These are phyloP conservation scores for Myzus persicae DNA, from an alignment of 1,140 invertebrate species.

Conservation along the genomic window DNA sequence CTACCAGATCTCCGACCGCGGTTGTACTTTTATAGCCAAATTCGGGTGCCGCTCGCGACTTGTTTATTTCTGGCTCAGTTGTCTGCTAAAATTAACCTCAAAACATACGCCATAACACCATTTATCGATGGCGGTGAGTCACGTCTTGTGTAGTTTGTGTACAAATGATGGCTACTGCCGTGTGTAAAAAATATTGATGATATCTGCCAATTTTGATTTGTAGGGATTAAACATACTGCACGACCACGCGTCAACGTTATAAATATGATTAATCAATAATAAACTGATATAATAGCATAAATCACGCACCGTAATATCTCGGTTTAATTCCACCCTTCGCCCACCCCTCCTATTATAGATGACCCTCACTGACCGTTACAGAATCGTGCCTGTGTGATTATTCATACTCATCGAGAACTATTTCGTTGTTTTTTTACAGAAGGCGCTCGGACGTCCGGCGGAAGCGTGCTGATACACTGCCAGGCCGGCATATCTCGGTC, in stretches of 20 bases:
- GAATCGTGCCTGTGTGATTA: neutral
- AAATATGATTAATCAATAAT: neutral
- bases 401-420: neutral
- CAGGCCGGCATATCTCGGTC: conserved; percentile 94
- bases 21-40: conserved; percentile 30
- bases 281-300: neutral
- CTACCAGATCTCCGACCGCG: conserved; percentile 41
- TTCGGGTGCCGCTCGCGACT: conserved; percentile 5
- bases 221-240: neutral
- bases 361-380: neutral
- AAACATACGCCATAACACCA: neutral
- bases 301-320: neutral
- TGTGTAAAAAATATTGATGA: neutral
- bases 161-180: neutral
- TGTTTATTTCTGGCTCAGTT: conserved; percentile 48
- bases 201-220: conserved; percentile 1
- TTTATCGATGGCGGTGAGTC: conserved; percentile 37
- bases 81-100: conserved; percentile 45
- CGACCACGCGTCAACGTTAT: neutral
- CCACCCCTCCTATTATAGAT: neutral
- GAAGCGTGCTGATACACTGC: conserved; percentile 90
- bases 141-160: neutral
- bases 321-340: neutral
- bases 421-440: conserved; percentile 73
- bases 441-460: conserved; percentile 79